These are phyloP conservation scores for Pycnonotus jocosus DNA, from an alignment of 2,113 vertebrate genomes.

Conservation along the genomic window DNA sequence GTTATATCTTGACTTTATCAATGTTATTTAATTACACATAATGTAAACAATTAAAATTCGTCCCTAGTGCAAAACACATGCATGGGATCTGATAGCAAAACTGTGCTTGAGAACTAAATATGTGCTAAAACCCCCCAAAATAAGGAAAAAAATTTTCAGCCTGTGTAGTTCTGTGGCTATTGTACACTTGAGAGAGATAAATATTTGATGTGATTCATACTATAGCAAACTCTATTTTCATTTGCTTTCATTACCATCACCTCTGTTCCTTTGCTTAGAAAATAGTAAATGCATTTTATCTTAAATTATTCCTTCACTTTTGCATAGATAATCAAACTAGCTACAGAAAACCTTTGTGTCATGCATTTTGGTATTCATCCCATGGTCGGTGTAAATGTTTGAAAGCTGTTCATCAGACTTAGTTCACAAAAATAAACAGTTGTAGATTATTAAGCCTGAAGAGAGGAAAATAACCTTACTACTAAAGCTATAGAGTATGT, in stretches of 20 bases:
- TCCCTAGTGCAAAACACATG: background rate
- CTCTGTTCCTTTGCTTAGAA: background rate
- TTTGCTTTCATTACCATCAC: background rate
- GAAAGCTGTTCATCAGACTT: background rate
- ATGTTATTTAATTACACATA: background rate
- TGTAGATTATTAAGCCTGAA: background rate
- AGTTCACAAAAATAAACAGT: background rate
- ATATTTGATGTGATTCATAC: background rate
- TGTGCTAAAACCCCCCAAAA: background rate
- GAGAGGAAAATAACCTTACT: background rate
- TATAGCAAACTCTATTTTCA: background rate
- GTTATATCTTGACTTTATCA: background rate
- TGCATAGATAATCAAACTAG: background rate
- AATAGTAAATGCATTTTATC: background rate
- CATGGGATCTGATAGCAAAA: background rate
- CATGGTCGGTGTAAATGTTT: background rate
- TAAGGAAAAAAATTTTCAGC: background rate
- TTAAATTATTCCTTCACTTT: background rate
- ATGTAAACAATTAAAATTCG: background rate
- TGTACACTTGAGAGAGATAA: background rate
- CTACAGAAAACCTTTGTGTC: background rate
- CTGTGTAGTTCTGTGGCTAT: background rate
- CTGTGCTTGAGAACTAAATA: background rate
- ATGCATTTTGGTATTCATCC: background rate
- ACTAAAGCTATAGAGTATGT: background rate